Conservation (phyloP, 2,888 invertebrate species). For the Sphaerophoria rueppellii region DNA sequence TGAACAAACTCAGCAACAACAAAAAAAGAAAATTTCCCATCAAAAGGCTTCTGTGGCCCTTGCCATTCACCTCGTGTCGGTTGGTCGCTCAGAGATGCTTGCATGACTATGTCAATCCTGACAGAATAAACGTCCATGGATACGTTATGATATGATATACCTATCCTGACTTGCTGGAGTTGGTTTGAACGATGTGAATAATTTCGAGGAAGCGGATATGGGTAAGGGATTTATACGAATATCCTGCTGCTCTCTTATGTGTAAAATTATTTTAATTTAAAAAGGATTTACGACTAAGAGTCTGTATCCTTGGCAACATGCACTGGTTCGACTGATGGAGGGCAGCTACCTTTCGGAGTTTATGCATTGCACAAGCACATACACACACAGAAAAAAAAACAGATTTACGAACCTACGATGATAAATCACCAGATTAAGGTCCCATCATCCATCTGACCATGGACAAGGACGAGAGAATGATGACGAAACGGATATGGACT, state of each 20-base stretch:
- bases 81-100: no score
- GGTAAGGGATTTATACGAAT: constrained; percentile 18
- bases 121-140: no score
- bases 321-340: constrained; percentile 20
- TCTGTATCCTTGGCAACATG: constrained; percentile 31
- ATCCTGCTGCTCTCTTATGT: constrained; percentile 37
- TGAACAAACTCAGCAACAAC: neutral
- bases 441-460: constrained; percentile 48
- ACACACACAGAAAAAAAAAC: neutral
- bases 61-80: neutral
- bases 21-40: neutral
- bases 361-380: constrained; percentile 6
- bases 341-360: constrained; percentile 27
- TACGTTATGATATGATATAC: no score
- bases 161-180: no score
- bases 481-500: constrained; percentile 23
- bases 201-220: neutral
- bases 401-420: constrained; percentile 13
- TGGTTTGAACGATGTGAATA: no score
- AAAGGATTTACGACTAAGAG: constrained; percentile 51
- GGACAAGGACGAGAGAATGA: constrained; percentile 25
- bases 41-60: constrained; percentile 1
- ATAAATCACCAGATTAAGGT: constrained; percentile 62
- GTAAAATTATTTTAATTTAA: constrained; percentile 62
- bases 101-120: constrained; percentile 11